Conservation (phyloP, 2,113 vertebrate genomes). For the Mesocricetus auratus region DNA sequence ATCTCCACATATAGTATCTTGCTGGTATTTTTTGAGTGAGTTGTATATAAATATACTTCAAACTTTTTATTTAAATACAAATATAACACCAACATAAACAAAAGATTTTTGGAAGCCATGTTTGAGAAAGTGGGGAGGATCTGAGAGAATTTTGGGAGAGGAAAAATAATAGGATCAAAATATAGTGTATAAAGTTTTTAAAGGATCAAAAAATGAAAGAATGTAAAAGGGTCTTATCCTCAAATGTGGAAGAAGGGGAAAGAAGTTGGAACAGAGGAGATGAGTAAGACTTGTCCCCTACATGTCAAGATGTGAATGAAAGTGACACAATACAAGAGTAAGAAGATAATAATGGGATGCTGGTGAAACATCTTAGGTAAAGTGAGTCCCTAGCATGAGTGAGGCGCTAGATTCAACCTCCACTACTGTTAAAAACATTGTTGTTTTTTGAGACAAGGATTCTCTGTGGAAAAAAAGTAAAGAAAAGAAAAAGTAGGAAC, state of each 20-base stretch:
- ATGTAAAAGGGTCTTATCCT: not conserved
- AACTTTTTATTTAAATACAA: not conserved
- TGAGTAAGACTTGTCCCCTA: not conserved
- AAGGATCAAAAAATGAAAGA: not conserved
- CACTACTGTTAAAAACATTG: not conserved
- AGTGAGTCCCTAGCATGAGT: not conserved
- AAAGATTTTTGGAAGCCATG: not conserved
- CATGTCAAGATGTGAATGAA: not conserved
- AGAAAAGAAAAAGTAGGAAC: not conserved
- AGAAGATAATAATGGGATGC: not conserved
- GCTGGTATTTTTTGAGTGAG: not conserved
- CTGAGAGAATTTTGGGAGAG: not conserved
- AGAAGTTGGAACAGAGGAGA: rapidly evolving
- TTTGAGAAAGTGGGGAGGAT: not conserved
- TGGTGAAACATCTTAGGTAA: not conserved
- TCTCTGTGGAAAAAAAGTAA: not conserved
- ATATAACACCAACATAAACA: not conserved
- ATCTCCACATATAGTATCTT: not conserved
- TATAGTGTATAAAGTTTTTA: not conserved
- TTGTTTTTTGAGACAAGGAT: not conserved
- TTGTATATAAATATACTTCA: not conserved
- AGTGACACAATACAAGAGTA: not conserved
- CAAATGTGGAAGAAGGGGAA: not conserved
- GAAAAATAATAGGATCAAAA: not conserved
- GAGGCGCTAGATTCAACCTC: not conserved